Evolutionary conservation across 2,797 vertebrate genomes (phyloP).

Genomic region (Tinamus major): DNA sequence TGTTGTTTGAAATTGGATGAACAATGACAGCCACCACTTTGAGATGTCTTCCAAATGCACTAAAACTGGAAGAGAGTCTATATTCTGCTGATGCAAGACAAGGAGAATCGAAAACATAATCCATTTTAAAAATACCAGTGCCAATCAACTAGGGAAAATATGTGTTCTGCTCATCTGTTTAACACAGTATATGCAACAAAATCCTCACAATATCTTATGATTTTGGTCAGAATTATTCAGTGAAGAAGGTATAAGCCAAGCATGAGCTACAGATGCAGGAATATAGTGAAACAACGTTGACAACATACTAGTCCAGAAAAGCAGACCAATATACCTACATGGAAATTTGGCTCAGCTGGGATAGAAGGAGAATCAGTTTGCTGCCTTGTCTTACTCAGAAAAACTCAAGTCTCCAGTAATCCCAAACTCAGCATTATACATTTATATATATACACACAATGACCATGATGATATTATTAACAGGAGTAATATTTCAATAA

Average conservation of each 20-base stretch:
- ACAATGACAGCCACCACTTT: neutral
- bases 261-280: neutral
- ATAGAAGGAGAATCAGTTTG: neutral
- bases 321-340: accelerated
- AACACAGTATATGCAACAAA: neutral
- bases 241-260: neutral
- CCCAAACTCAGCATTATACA: neutral
- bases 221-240: neutral
- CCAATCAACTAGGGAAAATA: neutral
- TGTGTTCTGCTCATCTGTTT: neutral
- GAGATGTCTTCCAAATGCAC: neutral
- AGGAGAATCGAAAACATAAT: neutral
- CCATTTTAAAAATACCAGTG: neutral
- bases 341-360: neutral
- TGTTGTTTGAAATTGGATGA: neutral
- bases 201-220: neutral
- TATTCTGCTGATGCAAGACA: neutral
- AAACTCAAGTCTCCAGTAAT: neutral
- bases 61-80: neutral
- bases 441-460: neutral
- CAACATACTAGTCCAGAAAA: neutral
- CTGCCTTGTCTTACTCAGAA: neutral
- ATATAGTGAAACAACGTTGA: neutral
- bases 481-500: neutral
- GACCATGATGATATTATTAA: neutral